Conservation (phyloP, 2,797 vertebrate species). For the Alosa sapidissima region DNA sequence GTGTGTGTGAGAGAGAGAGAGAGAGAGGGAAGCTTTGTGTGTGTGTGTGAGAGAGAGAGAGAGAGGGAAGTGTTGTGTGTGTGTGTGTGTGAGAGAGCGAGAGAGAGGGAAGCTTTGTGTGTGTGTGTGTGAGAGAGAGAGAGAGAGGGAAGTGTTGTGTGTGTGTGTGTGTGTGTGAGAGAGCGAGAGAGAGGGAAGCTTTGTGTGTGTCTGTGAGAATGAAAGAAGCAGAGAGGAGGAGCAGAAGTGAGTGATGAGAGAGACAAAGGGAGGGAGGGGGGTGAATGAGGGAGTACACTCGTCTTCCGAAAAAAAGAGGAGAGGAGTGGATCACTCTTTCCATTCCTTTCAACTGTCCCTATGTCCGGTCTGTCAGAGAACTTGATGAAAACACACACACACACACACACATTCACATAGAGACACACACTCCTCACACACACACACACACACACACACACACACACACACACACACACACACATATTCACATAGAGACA, state of each 20-base stretch:
- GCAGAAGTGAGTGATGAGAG: background rate
- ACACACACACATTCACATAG: background rate
- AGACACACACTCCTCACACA: background rate
- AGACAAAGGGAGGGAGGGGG: background rate
- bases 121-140: too few species aligned
- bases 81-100: too few species aligned
- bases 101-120: too few species aligned
- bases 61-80: too few species aligned
- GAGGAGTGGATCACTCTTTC: slow-evolving; percentile 50
- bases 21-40: too few species aligned
- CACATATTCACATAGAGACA: background rate
- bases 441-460: background rate
- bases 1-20: background rate
- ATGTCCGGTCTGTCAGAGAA: background rate
- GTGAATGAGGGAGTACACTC: slow-evolving; percentile 28
- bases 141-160: too few species aligned
- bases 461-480: background rate
- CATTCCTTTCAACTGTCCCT: slow-evolving; percentile 38
- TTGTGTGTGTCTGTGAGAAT: too few species aligned
- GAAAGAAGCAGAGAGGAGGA: too few species aligned
- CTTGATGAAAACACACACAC: background rate
- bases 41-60: background rate
- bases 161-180: too few species aligned
- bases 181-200: background rate
- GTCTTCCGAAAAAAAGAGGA: slow-evolving; percentile 22